Percentiles rank a stretch among this genome's conserved stretches.
Conservation (phyloP, 2,888 invertebrate genomes). For the Diarsia rubi region DNA sequence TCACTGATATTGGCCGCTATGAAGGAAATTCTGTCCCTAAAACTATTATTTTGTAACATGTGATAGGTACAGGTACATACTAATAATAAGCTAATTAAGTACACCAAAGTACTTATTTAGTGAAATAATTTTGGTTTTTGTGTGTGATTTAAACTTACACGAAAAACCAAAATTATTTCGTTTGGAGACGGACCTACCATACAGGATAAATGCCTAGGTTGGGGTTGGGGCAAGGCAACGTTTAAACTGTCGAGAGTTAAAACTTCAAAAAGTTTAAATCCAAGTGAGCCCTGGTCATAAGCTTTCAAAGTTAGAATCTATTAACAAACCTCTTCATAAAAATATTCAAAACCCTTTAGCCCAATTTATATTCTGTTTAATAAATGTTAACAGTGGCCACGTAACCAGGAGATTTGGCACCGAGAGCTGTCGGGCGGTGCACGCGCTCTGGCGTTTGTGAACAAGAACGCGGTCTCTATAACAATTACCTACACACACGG, state of each 20-base stretch:
- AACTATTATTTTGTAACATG: background rate
- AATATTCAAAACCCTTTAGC: background rate
- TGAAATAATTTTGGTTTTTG: no score
- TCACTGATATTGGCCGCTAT: background rate
- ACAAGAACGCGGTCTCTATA: slow-evolving; percentile 71
- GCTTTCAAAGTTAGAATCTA: background rate
- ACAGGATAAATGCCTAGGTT: no score
- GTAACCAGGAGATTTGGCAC: slow-evolving; percentile 90
- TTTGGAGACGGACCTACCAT: no score
- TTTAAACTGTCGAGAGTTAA: no score
- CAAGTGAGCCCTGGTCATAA: background rate
- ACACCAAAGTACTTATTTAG: no score
- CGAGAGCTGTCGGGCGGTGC: slow-evolving; percentile 87
- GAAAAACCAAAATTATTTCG: no score
- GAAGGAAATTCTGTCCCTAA: background rate
- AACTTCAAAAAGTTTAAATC: no score
- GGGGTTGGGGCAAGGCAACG: no score
- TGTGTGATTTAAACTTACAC: no score
- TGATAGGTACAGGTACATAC: no score
- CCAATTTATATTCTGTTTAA: background rate
- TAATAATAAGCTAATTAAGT: no score
- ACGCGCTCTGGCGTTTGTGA: slow-evolving; percentile 91
- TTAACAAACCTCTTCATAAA: background rate
- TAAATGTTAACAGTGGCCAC: slow-evolving; percentile 57
- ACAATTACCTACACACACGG: slow-evolving; percentile 70